Evolutionary conservation across 2,113 vertebrate species (phyloP).

Genomic region (Zosterops pallidus): DNA sequence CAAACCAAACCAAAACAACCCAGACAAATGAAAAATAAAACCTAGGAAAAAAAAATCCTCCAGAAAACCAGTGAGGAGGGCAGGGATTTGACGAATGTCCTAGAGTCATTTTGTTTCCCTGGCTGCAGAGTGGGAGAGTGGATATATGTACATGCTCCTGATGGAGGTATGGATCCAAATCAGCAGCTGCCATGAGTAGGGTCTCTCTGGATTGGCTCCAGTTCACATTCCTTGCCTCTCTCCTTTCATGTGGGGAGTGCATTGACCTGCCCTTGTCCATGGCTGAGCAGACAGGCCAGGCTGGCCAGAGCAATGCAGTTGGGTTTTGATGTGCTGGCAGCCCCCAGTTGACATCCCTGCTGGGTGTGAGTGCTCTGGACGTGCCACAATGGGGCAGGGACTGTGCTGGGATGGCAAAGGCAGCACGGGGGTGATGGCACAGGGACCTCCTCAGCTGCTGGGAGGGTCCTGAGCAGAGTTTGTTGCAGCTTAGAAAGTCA

Average conservation of each 20-base stretch:
- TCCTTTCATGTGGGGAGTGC: not conserved
- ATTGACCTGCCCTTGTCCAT: not conserved
- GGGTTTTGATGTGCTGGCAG: not conserved
- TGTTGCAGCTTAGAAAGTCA: not conserved
- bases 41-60: not conserved
- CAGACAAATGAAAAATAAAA: not conserved
- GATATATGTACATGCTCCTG: accelerated
- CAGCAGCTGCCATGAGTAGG: not conserved
- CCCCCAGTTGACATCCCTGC: not conserved
- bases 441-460: not conserved
- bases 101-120: not conserved
- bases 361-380: not conserved
- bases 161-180: not conserved
- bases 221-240: not conserved
- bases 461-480: not conserved
- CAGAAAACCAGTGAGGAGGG: not conserved
- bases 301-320: not conserved
- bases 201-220: not conserved
- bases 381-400: accelerated
- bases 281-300: not conserved
- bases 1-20: accelerated
- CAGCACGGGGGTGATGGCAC: accelerated
- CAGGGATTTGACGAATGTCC: not conserved
- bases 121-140: not conserved
- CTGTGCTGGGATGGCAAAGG: not conserved